Evolutionary conservation across 2,797 vertebrate species (phyloP), one percentile per base, ranked within the genome.

Genomic region (Cetoscarus ocellatus): DNA sequence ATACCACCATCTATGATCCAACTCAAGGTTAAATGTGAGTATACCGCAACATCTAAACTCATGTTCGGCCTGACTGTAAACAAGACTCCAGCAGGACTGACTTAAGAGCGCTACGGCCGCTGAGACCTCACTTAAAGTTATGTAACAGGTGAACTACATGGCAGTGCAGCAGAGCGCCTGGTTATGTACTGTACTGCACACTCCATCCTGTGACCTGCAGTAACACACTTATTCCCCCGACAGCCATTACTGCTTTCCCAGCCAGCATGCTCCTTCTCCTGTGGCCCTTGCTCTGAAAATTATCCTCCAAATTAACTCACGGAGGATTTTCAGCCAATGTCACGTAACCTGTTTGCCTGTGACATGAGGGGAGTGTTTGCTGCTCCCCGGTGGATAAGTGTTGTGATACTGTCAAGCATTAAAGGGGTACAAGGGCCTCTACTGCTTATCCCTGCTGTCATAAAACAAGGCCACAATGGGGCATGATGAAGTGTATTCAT

Each of bases 301-400:
- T 39, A 90, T 79, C 80, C 83, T 77, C 70, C 56, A 86, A 88
- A 92, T 91, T 48, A 91, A 90, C 80, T 90, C 81, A 53, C 85
- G 47, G 73, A 86, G 90, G 87, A 87, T 80, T 81, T 73, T 60
- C 5, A 12, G 73, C 74, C 75, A 82, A 81, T 76, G 82, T 82
- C 86, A 85, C 59, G 35, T 70, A 70, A 86, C 80, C 78, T 57
- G 81, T 82, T 85, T 82, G 78, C 58, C 66, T 35, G 6, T 63
- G 79, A 84, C 75, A 44, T 3, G 11, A 55, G 53, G 48, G 50
- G 6, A 76, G 72, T 18, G 66, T 74, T 65, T 57, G 60, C 61
- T 65, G 58, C 73, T 82, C 87, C 69, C 67, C 0, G 47, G 61
- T 61, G 77, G 70, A 54, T 42, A 61, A 53, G 58, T 69, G 80